phyloP scores from a whole-genome alignment of 2,113 vertebrate species.

The Cervus canadensis region DNA sequence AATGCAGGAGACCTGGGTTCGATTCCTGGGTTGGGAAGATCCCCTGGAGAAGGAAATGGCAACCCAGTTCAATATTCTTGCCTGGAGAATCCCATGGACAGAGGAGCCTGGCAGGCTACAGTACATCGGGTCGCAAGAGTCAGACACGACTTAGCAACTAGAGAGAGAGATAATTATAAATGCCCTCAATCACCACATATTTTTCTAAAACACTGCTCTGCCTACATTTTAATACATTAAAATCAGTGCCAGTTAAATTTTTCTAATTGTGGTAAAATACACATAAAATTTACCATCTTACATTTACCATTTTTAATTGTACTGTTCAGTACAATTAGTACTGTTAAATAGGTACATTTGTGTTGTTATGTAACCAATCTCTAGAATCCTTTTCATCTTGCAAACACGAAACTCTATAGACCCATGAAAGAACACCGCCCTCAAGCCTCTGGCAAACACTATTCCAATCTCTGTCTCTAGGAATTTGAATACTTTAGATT shows the following conservation, averaged over 20 bases:
- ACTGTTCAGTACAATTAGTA: background rate
- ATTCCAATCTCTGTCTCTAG: background rate
- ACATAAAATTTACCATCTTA: background rate
- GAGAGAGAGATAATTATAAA: background rate
- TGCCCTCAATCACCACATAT: background rate
- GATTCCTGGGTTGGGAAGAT: background rate
- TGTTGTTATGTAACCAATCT: background rate
- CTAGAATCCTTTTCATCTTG: background rate
- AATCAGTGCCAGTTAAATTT: background rate
- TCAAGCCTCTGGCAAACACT: background rate
- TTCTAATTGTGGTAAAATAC: background rate
- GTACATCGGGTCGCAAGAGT: background rate
- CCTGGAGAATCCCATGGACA: background rate
- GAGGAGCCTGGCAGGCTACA: background rate
- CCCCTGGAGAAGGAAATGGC: background rate
- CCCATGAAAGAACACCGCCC: background rate
- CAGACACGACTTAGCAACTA: rapidly evolving
- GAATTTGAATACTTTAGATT: background rate
- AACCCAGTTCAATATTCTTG: background rate
- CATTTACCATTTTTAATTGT: background rate
- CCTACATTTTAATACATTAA: background rate
- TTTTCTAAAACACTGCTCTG: background rate
- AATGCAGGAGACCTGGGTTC: background rate
- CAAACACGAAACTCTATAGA: background rate
- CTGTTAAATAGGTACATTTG: background rate